Evolutionary conservation across 2,888 invertebrate genomes (phyloP).

Genomic region (Aphidius colemani): DNA sequence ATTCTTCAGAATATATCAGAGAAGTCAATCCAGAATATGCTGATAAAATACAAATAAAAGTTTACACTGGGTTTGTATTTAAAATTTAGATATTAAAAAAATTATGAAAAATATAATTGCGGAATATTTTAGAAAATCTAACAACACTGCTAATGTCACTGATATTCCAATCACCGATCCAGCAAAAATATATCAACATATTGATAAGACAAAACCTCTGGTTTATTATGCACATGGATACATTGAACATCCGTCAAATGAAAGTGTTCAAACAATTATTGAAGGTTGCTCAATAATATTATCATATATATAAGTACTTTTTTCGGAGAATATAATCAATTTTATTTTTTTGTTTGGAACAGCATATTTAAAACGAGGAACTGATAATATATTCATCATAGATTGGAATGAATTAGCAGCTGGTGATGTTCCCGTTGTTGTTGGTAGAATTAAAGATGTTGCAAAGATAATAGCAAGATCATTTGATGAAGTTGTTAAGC

Average conservation of each 20-base stretch:
- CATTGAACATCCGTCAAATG: constrained; percentile 35
- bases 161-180: constrained; percentile 23
- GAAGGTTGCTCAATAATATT: constrained; percentile 30
- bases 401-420: constrained; percentile 45
- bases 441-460: constrained; percentile 28
- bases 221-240: constrained; percentile 41
- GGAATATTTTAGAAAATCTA: neutral
- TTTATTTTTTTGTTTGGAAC: neutral
- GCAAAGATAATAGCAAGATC: constrained; percentile 34
- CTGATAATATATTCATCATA: constrained; percentile 42
- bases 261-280: constrained; percentile 38
- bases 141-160: constrained; percentile 5
- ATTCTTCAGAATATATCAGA: too few relatives aligned
- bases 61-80: constrained; percentile 24
- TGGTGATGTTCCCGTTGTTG: constrained; percentile 34
- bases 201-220: constrained; percentile 33
- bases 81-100: too few relatives aligned
- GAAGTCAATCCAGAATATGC: too few relatives aligned
- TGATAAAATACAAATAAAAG: constrained; percentile 9
- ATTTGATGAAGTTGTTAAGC: constrained; percentile 30
- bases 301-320: too few relatives aligned
- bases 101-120: neutral
- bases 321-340: neutral
- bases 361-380: constrained; percentile 42
- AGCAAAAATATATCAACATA: constrained; percentile 25